Conservation (phyloP, 1,140 invertebrate genomes). For the Drosophila cardini region DNA sequence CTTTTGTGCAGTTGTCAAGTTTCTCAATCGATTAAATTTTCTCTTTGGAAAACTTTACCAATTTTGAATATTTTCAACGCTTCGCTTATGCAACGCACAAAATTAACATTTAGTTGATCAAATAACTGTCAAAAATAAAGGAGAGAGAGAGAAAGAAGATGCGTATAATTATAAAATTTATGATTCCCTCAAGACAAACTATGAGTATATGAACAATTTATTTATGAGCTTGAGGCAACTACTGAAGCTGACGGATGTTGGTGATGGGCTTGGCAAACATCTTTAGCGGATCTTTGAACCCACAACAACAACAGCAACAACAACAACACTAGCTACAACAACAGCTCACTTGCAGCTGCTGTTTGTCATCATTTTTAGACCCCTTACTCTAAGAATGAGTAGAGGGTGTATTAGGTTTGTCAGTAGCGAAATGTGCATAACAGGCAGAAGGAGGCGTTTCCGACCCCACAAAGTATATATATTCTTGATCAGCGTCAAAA, state of each 20-base stretch:
- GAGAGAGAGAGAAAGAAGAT: background rate
- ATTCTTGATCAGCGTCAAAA: no score
- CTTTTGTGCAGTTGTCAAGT: background rate
- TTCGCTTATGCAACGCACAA: background rate
- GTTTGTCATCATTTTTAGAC: slow-evolving; percentile 9
- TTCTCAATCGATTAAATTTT: background rate
- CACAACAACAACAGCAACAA: slow-evolving; percentile 2
- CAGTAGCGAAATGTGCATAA: no score
- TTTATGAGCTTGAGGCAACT: slow-evolving; percentile 24
- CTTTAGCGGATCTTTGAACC: slow-evolving; percentile 23
- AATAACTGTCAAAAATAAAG: background rate
- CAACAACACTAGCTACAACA: slow-evolving; percentile 3
- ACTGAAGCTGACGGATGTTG: slow-evolving; percentile 42
- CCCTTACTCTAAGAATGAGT: no score
- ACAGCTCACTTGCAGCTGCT: slow-evolving; percentile 27
- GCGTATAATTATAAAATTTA: slow-evolving; percentile 20
- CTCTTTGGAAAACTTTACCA: slow-evolving; percentile 2
- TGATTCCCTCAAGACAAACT: slow-evolving; percentile 14
- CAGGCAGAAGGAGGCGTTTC: no score
- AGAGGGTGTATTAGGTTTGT: no score
- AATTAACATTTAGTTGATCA: slow-evolving; percentile 11
- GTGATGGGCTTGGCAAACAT: slow-evolving; percentile 45
- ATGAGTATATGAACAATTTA: slow-evolving; percentile 15
- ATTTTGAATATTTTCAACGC: slow-evolving; percentile 5
- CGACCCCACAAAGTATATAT: no score